Conservation (phyloP, 1,140 invertebrate species). For the Periplaneta americana region DNA sequence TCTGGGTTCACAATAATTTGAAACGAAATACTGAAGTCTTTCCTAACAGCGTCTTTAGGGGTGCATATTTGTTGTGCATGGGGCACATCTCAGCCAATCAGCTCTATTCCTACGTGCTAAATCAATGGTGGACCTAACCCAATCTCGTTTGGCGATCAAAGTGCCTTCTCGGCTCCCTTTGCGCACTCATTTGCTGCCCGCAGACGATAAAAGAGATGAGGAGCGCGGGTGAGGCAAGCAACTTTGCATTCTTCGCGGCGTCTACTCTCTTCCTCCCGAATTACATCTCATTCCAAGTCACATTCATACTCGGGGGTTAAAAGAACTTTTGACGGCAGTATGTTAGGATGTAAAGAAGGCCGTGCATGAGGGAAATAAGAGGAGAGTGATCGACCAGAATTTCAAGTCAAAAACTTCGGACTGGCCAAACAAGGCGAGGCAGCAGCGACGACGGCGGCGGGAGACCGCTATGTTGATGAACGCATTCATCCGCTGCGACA, state of each 20-base stretch:
- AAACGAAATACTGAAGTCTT: too few relatives aligned
- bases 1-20: too few relatives aligned
- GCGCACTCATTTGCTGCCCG: neutral
- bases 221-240: neutral
- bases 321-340: neutral
- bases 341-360: neutral
- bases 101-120: neutral
- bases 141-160: neutral
- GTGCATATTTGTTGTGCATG: too few relatives aligned
- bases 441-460: neutral
- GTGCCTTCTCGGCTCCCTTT: neutral
- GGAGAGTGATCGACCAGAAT: neutral
- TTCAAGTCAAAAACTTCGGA: slow-evolving; percentile 2
- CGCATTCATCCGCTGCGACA: slow-evolving; percentile 15
- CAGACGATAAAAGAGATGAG: neutral
- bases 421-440: neutral
- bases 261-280: neutral
- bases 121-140: neutral
- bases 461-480: slow-evolving; percentile 13
- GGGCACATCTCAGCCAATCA: neutral
- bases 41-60: too few relatives aligned
- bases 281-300: slow-evolving; percentile 19
- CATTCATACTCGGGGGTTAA: slow-evolving; percentile 5
- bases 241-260: slow-evolving; percentile 7
- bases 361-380: slow-evolving; percentile 9